These are phyloP conservation scores for Protonibea diacanthus DNA, from an alignment of 2,797 vertebrate species.

Conservation along the genomic window DNA sequence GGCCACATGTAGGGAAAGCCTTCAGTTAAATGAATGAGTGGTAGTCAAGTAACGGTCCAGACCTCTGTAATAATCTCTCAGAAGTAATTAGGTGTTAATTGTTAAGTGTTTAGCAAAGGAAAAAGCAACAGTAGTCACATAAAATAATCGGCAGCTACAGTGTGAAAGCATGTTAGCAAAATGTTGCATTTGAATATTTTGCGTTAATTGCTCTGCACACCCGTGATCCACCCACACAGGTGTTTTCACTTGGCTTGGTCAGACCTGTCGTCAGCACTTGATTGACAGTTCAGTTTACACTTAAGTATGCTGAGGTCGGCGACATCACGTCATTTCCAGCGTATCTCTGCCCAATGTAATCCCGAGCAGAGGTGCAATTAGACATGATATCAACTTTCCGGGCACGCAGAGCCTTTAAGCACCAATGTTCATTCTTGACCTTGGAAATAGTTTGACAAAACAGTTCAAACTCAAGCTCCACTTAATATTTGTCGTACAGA, in stretches of 20 bases:
- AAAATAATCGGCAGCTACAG: neutral
- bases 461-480: neutral
- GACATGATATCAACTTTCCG: no score
- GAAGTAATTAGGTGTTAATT: neutral
- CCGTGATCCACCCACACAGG: neutral
- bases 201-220: neutral
- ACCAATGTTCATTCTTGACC: neutral
- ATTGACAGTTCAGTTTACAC: neutral
- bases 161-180: neutral
- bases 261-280: constrained; percentile 14
- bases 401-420: neutral
- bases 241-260: constrained; percentile 3
- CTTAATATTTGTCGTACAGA: neutral
- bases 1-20: neutral
- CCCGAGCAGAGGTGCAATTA: neutral
- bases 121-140: neutral
- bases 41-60: neutral
- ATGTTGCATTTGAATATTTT: neutral
- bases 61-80: neutral
- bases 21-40: constrained; percentile 1
- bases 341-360: neutral
- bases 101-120: neutral
- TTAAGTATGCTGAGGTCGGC: neutral
- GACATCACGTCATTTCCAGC: neutral
- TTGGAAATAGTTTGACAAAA: neutral